Percentiles rank a stretch among this genome's conserved stretches.
These are phyloP conservation scores for Balaeniceps rex DNA, from an alignment of 2,113 vertebrate species.

Conservation along the genomic window DNA sequence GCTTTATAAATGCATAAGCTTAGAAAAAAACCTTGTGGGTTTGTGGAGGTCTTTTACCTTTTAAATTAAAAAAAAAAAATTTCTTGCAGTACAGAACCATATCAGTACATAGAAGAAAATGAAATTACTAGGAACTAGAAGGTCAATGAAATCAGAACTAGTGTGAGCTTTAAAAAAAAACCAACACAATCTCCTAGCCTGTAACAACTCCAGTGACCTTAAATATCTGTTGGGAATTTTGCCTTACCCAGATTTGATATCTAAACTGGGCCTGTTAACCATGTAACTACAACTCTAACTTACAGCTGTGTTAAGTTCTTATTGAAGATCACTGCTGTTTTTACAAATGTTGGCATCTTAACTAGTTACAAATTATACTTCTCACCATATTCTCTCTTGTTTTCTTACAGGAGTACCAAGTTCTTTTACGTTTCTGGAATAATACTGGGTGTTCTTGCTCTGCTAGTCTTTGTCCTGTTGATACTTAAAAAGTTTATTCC, in stretches of 20 bases:
- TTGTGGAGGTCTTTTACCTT: background rate
- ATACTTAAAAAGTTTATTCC: slow-evolving; percentile 71
- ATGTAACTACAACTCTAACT: background rate
- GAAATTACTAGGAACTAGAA: background rate
- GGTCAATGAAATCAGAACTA: background rate
- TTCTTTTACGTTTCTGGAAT: slow-evolving; percentile 75
- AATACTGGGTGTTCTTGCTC: slow-evolving; percentile 67
- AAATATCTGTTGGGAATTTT: background rate
- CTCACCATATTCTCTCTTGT: slow-evolving; percentile 13
- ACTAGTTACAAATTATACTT: background rate
- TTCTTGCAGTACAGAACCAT: background rate
- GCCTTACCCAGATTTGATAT: background rate
- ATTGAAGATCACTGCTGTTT: background rate
- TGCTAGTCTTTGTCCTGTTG: slow-evolving; percentile 72
- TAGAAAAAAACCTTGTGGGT: background rate
- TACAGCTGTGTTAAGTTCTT: background rate
- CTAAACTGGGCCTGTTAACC: background rate
- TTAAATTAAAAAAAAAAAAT: background rate
- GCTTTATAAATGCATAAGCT: background rate
- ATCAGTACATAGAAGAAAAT: background rate
- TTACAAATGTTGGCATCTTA: background rate
- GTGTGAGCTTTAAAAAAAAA: background rate
- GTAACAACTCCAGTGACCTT: background rate
- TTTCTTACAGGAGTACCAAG: slow-evolving; percentile 67
- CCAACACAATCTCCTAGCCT: background rate